Evolutionary conservation across 1,140 invertebrate species (phyloP), one percentile per base, ranked within the genome.

Genomic region (Anoplophora glabripennis): DNA sequence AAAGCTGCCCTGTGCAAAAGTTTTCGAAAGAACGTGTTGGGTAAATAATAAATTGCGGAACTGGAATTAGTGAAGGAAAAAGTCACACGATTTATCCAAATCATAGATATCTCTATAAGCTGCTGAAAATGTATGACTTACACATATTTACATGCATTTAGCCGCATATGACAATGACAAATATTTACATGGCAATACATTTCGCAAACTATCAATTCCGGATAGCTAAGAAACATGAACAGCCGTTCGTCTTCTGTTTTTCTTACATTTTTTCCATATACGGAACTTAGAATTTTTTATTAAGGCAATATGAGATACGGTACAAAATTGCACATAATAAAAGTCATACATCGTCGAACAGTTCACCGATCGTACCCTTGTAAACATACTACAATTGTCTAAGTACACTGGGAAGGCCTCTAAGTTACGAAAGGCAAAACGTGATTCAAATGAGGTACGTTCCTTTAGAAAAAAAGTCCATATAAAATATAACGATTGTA

Each of bases 331-430:
- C 12, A 10, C 12, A 38, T 10, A 59, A 58, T 52, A 18, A 51
- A 21, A 42, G 51, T 56, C 8, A 21, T 47, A 21, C 21, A 28
- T 15, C 35, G 3, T 49, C 15, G 12, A 28, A 12, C 47, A 49
- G 47, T 35, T 36, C 47, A 12, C n/a, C 3, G 7, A 52, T 40
- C 7, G 4, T 18, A 28, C 21, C 21, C 5, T 28, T 28, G 17
- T 61, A 61, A 57, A 42, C 48, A 56, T 51, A 52, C 46, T 59
- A 54, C 34, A 56, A 36, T 34, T 59, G 44, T 60, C 40, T 64
- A 67, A 67, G 65, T 67, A 67, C 65, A 67, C 65, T 64, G 63
- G 56, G 52, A 53, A 67, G 56, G 53, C 52, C 59, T 60, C 63
- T 10, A 37, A 40, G 55, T 65, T 65, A 52, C 17, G 53, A 57